phyloP scores from a whole-genome alignment of 2,888 invertebrate species.

The Drosophila rubida region DNA sequence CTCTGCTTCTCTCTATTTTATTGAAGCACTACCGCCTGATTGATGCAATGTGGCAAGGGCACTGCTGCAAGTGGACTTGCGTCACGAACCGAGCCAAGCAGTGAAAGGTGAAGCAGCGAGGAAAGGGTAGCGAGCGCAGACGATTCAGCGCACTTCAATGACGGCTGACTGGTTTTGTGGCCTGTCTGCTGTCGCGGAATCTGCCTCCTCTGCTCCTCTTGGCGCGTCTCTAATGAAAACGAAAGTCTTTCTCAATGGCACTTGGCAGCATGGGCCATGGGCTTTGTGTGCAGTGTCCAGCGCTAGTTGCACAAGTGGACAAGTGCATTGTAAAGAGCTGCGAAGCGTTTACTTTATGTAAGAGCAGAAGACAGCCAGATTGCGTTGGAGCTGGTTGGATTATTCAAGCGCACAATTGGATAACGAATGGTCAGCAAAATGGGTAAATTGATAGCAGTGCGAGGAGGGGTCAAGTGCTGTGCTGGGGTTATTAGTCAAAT shows the following conservation, averaged over 20 bases:
- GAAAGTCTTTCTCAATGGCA: constrained; percentile 71
- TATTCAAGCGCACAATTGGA: constrained; percentile 53
- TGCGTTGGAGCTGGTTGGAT: constrained; percentile 44
- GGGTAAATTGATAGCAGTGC: constrained; percentile 34
- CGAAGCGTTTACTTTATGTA: constrained; percentile 30
- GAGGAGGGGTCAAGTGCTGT: background rate
- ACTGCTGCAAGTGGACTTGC: constrained; percentile 53
- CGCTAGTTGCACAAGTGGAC: constrained; percentile 6
- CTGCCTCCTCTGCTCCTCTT: background rate
- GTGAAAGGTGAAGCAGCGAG: background rate
- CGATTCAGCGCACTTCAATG: constrained; percentile 14
- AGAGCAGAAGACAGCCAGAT: constrained; percentile 29
- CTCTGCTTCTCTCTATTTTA: constrained; percentile 24
- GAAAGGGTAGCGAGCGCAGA: background rate
- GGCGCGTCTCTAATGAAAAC: constrained; percentile 48
- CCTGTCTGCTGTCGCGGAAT: constrained; percentile 14
- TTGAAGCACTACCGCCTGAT: constrained; percentile 69
- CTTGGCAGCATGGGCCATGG: constrained; percentile 25
- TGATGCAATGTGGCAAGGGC: constrained; percentile 77
- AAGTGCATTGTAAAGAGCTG: constrained; percentile 27
- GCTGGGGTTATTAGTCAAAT: constrained; percentile 6
- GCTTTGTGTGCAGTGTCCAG: constrained; percentile 32
- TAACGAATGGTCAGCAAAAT: constrained; percentile 38
- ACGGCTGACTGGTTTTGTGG: constrained; percentile 22
- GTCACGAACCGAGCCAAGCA: background rate